Evolutionary conservation across 1,140 invertebrate species (phyloP), one percentile per base, ranked within the genome.

Genomic region (Tachypleus tridentatus): DNA sequence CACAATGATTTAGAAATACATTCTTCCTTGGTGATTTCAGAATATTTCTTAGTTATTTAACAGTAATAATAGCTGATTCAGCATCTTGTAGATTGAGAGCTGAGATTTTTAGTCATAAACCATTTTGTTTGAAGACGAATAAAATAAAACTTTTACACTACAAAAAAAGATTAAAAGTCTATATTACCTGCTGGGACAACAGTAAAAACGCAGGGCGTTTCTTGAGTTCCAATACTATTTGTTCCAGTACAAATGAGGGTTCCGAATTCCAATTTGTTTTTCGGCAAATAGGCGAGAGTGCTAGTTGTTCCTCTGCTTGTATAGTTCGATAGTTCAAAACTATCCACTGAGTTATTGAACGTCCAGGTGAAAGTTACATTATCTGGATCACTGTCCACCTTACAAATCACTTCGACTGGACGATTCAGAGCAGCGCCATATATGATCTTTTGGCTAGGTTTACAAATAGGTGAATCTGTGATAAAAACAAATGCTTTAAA

Each of bases 381-480:
- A 7, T 66, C 60, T 50, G 71, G 71, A 57, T 72, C 70, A 7
- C 70, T 69, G 56, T 71, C 70, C 3, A 72, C 70, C 70, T 88
- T 83, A 74, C 91, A 94, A 51, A 84, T 84, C 70, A 95, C 91
- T 75, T 89, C 87, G 0, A 88, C 89, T 69, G 86, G 85, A 77
- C 94, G 91, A 72, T 91, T 86, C 73, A 92, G 90, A 0, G 90
- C 91, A 3, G 92, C 88, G 0, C 91, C 90, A 73, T 92, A 90
- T 6, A 91, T 85, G 66, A 85, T 81, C 49, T 80, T 79, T 71
- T 87, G 86, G 5, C 81, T 81, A 3, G 82, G 77, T 64, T 83
- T 81, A 74, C 91, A 95, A 66, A 93, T 81, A 61, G 91, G 91
- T 72, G 87, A 88, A 77, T 92, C 91, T 94, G 79, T 77, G 61